Conservation (phyloP, 2,113 vertebrate species). For the Puntigrus tetrazona region DNA sequence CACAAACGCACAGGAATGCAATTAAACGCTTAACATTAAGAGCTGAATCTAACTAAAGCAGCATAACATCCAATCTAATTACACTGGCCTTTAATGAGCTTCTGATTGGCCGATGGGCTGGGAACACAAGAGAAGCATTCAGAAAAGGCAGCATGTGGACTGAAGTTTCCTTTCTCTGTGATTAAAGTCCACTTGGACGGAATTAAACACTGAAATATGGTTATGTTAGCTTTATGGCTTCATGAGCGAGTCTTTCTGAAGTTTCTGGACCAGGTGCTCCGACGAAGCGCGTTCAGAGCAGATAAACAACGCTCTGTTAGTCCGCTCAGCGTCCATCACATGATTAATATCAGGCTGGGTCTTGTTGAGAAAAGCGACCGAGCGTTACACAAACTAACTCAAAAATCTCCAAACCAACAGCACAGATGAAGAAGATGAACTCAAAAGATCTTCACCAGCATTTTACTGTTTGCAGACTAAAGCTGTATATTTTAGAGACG, state of each 20-base stretch:
- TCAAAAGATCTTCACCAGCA: too few relatives aligned
- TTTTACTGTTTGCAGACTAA: too few relatives aligned
- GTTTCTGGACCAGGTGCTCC: constrained; percentile 26
- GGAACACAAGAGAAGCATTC: constrained; percentile 67
- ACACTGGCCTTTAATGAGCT: constrained; percentile 69
- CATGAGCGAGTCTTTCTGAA: constrained; percentile 55
- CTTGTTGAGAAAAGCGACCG: too few relatives aligned
- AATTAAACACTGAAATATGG: constrained; percentile 69
- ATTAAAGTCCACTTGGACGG: constrained; percentile 71
- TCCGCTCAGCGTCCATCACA: background rate
- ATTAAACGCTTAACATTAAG: constrained; percentile 72
- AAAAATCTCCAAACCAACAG: background rate
- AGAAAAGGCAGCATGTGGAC: constrained; percentile 61
- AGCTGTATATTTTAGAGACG: too few relatives aligned
- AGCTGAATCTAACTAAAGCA: constrained; percentile 69
- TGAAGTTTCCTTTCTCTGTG: constrained; percentile 67
- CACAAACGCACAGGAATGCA: constrained; percentile 63
- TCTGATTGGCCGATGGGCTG: constrained; percentile 68
- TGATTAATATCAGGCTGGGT: background rate
- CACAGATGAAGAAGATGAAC: background rate
- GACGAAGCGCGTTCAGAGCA: background rate
- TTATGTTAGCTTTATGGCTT: constrained; percentile 67
- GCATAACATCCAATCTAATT: constrained; percentile 76
- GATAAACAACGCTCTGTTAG: background rate
- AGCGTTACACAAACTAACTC: background rate